Percentiles rank a stretch among this genome's conserved stretches.
These are phyloP conservation scores for Mya arenaria DNA, from an alignment of 1,140 invertebrate genomes.

Conservation along the genomic window DNA sequence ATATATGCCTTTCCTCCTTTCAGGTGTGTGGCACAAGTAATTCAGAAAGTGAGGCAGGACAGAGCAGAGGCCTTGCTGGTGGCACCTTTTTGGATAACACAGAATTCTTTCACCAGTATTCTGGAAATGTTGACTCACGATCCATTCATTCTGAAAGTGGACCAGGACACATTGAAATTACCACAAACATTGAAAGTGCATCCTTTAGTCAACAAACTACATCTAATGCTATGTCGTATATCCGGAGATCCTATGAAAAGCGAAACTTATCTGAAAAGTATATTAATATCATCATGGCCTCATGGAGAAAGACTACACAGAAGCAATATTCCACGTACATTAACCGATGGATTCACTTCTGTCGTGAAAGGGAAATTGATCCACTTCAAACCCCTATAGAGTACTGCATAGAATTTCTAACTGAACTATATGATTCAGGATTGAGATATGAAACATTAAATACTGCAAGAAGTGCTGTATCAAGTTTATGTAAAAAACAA, in stretches of 20 bases:
- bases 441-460: conserved; percentile 46
- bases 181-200: conserved; percentile 14
- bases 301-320: conserved; percentile 40
- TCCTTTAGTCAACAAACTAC: conserved; percentile 31
- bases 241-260: conserved; percentile 38
- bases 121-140: conserved; percentile 18
- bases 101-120: conserved; percentile 18
- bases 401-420: conserved; percentile 36
- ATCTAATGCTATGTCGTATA: conserved; percentile 51
- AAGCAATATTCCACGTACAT: conserved; percentile 54
- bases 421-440: conserved; percentile 9
- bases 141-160: conserved; percentile 22
- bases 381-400: conserved; percentile 26
- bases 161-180: background rate
- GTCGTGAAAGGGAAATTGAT: conserved; percentile 43
- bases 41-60: conserved; percentile 19
- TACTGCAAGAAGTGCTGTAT: conserved; percentile 45
- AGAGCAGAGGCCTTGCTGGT: conserved; percentile 15
- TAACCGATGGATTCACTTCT: conserved; percentile 50
- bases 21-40: conserved; percentile 35
- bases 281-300: conserved; percentile 43
- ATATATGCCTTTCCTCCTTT: conserved; percentile 58
- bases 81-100: conserved; percentile 54
- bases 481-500: conserved; percentile 8
- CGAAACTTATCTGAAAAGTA: conserved; percentile 29